These are phyloP conservation scores for Xanthia togata DNA, from an alignment of 2,888 invertebrate species.

Conservation along the genomic window DNA sequence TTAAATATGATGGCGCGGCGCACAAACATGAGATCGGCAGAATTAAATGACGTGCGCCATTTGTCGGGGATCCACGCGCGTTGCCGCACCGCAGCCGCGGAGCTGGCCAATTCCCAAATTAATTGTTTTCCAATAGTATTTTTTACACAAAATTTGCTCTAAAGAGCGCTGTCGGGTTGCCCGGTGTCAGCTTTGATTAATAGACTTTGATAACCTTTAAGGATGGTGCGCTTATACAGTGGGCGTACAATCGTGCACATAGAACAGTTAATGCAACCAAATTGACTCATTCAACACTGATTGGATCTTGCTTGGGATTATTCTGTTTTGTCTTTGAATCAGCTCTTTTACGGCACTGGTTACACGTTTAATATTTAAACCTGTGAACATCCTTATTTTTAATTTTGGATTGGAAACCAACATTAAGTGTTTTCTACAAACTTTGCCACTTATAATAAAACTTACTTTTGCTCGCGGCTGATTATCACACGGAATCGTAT, in stretches of 20 bases:
- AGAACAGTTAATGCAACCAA: slow-evolving; percentile 25
- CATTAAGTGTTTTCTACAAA: not conserved
- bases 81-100: slow-evolving; percentile 70
- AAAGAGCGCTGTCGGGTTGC: slow-evolving; percentile 64
- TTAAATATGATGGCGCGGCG: slow-evolving; percentile 87
- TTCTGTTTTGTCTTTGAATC: slow-evolving; percentile 1
- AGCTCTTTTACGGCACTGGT: not conserved
- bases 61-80: slow-evolving; percentile 81
- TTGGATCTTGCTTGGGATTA: slow-evolving; percentile 19
- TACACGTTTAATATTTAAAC: not conserved
- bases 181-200: slow-evolving; percentile 48
- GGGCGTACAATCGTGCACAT: slow-evolving; percentile 6
- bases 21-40: slow-evolving; percentile 89
- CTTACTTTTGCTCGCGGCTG: too few relatives aligned
- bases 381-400: not conserved
- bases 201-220: slow-evolving; percentile 29
- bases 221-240: not conserved
- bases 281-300: slow-evolving; percentile 31
- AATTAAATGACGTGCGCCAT: slow-evolving; percentile 88
- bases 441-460: not conserved
- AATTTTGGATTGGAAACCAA: not conserved
- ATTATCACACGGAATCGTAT: too few relatives aligned
- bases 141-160: slow-evolving; percentile 75
- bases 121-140: slow-evolving; percentile 87
- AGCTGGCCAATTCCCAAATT: slow-evolving; percentile 82